Percentiles rank a stretch among this genome's conserved stretches.
Conservation (phyloP, 2,888 invertebrate species). For the Neria commutata region DNA sequence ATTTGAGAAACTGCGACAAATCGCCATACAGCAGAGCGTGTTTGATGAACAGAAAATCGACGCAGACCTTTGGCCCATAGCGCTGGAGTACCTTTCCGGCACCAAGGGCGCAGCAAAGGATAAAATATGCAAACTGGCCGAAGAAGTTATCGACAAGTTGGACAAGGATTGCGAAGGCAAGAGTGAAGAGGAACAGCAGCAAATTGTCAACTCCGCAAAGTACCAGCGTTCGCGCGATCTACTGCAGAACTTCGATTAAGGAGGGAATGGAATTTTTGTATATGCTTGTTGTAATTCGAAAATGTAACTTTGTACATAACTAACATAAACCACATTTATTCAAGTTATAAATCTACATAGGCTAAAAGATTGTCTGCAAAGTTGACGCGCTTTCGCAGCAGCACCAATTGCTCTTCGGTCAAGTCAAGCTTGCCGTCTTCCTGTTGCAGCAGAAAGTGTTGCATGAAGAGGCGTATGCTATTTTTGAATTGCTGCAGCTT, state of each 20-base stretch:
- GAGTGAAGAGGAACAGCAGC: slow-evolving; percentile 36
- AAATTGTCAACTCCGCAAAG: slow-evolving; percentile 44
- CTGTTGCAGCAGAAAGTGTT: slow-evolving; percentile 80
- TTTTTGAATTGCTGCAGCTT: slow-evolving; percentile 83
- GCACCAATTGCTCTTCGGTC: slow-evolving; percentile 60
- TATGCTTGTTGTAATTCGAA: no score
- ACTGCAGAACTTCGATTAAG: slow-evolving; percentile 53
- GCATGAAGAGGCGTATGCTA: slow-evolving; percentile 82
- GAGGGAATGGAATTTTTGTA: no score
- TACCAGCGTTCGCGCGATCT: slow-evolving; percentile 57
- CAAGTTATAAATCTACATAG: slow-evolving; percentile 49
- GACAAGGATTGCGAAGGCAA: slow-evolving; percentile 57
- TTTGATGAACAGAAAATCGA: slow-evolving; percentile 68
- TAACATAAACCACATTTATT: not conserved
- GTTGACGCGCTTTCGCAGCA: slow-evolving; percentile 67
- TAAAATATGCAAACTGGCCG: slow-evolving; percentile 68
- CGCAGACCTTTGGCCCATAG: slow-evolving; percentile 68
- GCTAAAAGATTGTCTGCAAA: slow-evolving; percentile 73
- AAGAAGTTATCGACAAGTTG: slow-evolving; percentile 69
- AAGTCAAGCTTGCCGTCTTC: slow-evolving; percentile 63
- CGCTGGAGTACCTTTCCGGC: slow-evolving; percentile 75
- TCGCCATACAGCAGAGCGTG: slow-evolving; percentile 76
- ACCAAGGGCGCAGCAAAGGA: slow-evolving; percentile 72
- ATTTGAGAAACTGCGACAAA: slow-evolving; percentile 78
- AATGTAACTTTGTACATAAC: no score